Evolutionary conservation across 2,113 vertebrate species (phyloP), one percentile per base, ranked within the genome.

Genomic region (Pedionomus torquatus): DNA sequence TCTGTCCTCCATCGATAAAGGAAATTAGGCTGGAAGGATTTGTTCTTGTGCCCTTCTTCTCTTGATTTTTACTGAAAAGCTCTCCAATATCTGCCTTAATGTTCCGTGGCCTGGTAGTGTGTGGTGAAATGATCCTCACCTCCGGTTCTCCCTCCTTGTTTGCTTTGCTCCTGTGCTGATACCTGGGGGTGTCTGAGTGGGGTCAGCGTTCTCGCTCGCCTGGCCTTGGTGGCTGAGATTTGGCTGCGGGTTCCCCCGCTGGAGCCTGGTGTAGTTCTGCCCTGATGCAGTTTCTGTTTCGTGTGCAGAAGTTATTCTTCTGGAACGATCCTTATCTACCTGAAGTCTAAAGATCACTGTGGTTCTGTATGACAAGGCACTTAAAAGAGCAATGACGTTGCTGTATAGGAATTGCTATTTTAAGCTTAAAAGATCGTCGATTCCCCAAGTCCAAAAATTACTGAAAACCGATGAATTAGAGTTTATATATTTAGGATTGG

Each of bases 101-200:
- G 17, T 25, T n/a, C 16, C 6, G 11, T 68, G 65, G 26, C 49
- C 35, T 21, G 41, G 60, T 75, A 33, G 60, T 3, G 18, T 20
- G 39, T 52, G 63, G 44, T 60, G 83, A 37, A 44, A 28, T 12
- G 61, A 68, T 43, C 57, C 37, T n/a, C 31, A 0, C 25, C 64
- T 77, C 17, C 21, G 2, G 33, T 55, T 63, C 37, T 70, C 37
- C 44, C 25, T 54, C 23, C 18, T 52, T 7, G 1, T 5, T 63
- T 26, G 20, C 12, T 61, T 66, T 49, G 49, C 41, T 49, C 6
- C 49, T 19, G 18, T 10, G 12, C 17, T 44, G 52, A 48, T 30
- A 10, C 11, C 0, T 0, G 0, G 61, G 28, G 30, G 14, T 3
- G 14, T 17, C 7, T 2, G 30, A 15, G 23, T 0, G 17, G 4